A percentile compares a stretch with the other conserved stretches of the same genome.
These are phyloP conservation scores for Notothenia coriiceps DNA, from an alignment of 2,113 vertebrate species.

Conservation along the genomic window DNA sequence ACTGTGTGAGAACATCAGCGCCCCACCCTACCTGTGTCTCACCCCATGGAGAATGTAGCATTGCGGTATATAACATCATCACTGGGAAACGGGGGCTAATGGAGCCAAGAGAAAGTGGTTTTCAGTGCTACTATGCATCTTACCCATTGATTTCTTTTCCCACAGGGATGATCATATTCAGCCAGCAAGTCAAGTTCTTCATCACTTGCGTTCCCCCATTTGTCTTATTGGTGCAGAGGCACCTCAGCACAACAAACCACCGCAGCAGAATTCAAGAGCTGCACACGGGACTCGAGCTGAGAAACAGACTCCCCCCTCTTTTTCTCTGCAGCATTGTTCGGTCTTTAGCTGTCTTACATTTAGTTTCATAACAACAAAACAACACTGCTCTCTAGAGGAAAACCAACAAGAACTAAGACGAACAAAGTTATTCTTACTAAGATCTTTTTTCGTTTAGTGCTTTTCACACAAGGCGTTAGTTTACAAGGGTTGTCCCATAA, in stretches of 20 bases:
- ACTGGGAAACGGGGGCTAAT: not conserved
- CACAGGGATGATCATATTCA: slow-evolving; percentile 29
- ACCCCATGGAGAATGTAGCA: not conserved
- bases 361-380: slow-evolving; percentile 10
- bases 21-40: slow-evolving; percentile 13
- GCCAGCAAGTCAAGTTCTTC: slow-evolving; percentile 22
- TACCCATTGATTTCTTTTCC: not conserved
- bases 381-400: not conserved
- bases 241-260: slow-evolving; percentile 60
- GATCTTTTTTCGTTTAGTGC: not conserved
- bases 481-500: not conserved
- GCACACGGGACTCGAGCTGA: slow-evolving; percentile 1
- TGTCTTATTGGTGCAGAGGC: slow-evolving; percentile 55
- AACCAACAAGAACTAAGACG: not conserved
- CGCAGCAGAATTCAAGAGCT: slow-evolving; percentile 16
- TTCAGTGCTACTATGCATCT: not conserved
- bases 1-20: not conserved
- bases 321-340: slow-evolving; percentile 16
- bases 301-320: not conserved
- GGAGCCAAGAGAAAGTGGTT: not conserved
- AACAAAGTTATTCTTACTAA: not conserved
- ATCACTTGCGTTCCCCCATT: slow-evolving; percentile 27
- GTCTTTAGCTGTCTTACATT: slow-evolving; percentile 27
- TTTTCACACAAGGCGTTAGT: not conserved
- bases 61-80: not conserved